Evolutionary conservation across 2,888 invertebrate genomes (phyloP), one percentile per base, ranked within the genome.

Genomic region (Chrysodeixis includens): DNA sequence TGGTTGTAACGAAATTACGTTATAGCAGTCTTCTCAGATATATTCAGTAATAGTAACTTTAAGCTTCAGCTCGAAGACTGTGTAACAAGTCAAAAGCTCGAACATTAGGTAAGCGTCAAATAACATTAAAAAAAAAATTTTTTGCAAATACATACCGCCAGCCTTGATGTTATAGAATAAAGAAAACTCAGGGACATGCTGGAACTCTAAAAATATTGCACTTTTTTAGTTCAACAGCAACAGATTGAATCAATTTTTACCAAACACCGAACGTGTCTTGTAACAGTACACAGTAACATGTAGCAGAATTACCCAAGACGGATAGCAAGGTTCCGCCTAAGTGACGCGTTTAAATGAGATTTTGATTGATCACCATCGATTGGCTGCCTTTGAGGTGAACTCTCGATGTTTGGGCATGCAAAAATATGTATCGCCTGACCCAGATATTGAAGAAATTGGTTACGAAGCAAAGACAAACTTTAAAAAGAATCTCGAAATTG

Each of bases 301-400:
- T 84, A 81, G 77, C 73, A 66, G 84, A 88, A 87, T 88, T 86
- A 88, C 84, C 79, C 83, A 89, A 90, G 90, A 92, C 83, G 89
- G 90, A 91, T 92, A 88, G 86, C 86, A 83, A 76, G 82, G 85
- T 85, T 84, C 83, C 83, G 79, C 71, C 76, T 75, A 85, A 85
- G 84, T 88, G 90, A 91, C 88, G 86, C 78, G 87, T 80, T 85
- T 85, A 83, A 90, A 92, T 89, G 90, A 91, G 90, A 88, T 88
- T 90, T 90, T 92, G 92, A 92, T 92, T 90, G 91, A 92, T 92
- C 83, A 88, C 88, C 87, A 74, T 75, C 80, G 75, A 78, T 78
- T 75, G 80, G 78, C 70, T 73, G 67, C 74, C 71, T 71, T 75
- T 76, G 68, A 71, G 79, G 73, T 72, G 79, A 78, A 78, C 67